phyloP scores from a whole-genome alignment of 2,888 invertebrate genomes.

The Mesodorylaimus sp. region DNA sequence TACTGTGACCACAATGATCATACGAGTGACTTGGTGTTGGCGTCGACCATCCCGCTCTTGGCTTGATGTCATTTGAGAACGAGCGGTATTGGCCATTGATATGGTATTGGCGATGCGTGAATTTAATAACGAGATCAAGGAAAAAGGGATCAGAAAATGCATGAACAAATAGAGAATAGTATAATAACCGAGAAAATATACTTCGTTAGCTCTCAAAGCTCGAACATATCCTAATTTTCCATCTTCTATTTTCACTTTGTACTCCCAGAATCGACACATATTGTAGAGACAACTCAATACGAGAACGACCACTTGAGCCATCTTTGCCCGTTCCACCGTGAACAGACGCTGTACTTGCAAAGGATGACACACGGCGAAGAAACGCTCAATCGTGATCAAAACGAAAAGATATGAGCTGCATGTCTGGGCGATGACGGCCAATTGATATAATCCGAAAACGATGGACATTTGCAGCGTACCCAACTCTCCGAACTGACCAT shows the following conservation, averaged over 20 bases:
- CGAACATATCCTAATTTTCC: no score
- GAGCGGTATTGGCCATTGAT: no score
- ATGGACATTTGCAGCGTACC: no score
- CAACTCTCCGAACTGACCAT: no score
- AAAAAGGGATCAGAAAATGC: neutral
- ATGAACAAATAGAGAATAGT: neutral
- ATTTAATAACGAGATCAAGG: neutral
- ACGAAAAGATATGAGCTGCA: neutral
- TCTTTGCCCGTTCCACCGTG: neutral
- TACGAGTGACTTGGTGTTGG: neutral
- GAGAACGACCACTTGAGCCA: neutral
- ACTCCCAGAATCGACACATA: constrained; percentile 7
- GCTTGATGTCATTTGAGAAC: no score
- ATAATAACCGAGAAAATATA: neutral
- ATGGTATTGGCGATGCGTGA: neutral
- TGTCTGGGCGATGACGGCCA: neutral
- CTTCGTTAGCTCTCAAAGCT: no score
- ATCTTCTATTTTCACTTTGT: no score
- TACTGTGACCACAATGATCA: neutral
- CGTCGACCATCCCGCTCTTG: no score
- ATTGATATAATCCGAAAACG: neutral
- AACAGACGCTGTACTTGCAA: neutral
- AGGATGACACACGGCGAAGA: constrained; percentile 1
- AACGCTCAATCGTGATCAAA: neutral
- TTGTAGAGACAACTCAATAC: neutral